These are phyloP conservation scores for Steatornis caripensis DNA, from an alignment of 2,113 vertebrate species.

Conservation along the genomic window DNA sequence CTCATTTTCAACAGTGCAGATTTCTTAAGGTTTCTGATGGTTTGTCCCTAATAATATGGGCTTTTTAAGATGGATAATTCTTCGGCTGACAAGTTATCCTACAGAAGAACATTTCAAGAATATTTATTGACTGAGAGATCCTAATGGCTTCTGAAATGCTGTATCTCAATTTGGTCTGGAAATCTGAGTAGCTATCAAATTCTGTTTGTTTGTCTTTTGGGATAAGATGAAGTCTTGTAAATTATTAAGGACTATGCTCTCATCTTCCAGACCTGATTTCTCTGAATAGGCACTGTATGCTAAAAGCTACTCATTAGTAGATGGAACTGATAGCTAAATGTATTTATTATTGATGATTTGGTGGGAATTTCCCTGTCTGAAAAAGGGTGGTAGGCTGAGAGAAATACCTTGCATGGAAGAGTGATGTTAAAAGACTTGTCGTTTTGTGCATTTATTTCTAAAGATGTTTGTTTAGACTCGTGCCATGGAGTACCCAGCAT, in stretches of 20 bases:
- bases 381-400: not conserved
- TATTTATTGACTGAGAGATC: not conserved
- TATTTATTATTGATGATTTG: conserved; percentile 23
- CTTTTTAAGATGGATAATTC: not conserved
- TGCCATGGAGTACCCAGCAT: not conserved
- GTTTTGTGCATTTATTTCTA: not conserved
- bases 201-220: conserved; percentile 8
- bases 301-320: not conserved
- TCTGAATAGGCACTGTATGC: not conserved
- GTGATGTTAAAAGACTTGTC: not conserved
- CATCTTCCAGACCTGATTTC: not conserved
- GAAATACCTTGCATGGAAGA: not conserved
- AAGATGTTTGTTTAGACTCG: not conserved
- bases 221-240: not conserved
- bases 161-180: not conserved
- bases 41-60: not conserved
- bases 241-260: conserved; percentile 24
- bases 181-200: not conserved
- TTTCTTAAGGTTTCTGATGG: not conserved
- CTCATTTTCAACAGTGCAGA: not conserved
- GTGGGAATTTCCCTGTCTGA: not conserved
- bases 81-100: not conserved
- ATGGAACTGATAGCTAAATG: not conserved
- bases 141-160: not conserved
- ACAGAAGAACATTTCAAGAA: not conserved